Evolutionary conservation across 2,797 vertebrate species (phyloP).

Genomic region (Kryptopterus vitreolus): DNA sequence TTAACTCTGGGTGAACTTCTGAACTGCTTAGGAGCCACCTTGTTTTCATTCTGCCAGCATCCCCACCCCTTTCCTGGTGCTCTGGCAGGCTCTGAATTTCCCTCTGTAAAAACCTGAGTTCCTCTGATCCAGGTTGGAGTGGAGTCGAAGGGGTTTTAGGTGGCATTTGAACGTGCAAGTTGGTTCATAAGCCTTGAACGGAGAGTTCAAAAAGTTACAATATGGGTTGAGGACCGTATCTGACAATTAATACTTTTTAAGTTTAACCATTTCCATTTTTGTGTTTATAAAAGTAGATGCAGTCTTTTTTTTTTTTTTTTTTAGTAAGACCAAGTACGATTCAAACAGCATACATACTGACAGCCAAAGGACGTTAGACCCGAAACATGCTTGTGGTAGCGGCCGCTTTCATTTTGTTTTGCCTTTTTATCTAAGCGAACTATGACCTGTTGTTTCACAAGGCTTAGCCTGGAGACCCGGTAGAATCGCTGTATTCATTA

Average conservation of each 20-base stretch:
- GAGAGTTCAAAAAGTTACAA: too few species aligned
- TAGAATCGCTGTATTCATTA: not conserved
- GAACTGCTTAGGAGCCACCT: slow-evolving; percentile 62
- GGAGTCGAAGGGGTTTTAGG: not conserved
- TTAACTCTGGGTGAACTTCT: slow-evolving; percentile 71
- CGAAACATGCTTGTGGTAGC: not conserved
- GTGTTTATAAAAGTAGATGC: too few species aligned
- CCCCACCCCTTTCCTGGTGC: slow-evolving; percentile 48
- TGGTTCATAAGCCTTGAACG: not conserved
- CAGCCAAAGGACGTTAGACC: too few species aligned
- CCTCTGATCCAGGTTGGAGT: not conserved
- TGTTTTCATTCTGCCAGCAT: slow-evolving; percentile 60
- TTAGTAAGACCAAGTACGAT: too few species aligned
- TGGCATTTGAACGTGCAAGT: not conserved
- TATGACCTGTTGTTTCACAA: not conserved
- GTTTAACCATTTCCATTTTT: too few species aligned
- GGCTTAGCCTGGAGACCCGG: not conserved
- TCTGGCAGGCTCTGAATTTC: slow-evolving; percentile 56
- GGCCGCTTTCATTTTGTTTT: not conserved
- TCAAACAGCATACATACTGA: too few species aligned
- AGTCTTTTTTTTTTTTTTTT: too few species aligned
- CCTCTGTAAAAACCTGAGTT: slow-evolving; percentile 45
- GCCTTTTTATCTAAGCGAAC: not conserved
- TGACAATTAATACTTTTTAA: too few species aligned
- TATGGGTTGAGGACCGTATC: not conserved